A percentile compares a stretch with the other conserved stretches of the same genome.
Conservation (phyloP, 2,888 invertebrate genomes). For the Drosophila mayaguana region DNA sequence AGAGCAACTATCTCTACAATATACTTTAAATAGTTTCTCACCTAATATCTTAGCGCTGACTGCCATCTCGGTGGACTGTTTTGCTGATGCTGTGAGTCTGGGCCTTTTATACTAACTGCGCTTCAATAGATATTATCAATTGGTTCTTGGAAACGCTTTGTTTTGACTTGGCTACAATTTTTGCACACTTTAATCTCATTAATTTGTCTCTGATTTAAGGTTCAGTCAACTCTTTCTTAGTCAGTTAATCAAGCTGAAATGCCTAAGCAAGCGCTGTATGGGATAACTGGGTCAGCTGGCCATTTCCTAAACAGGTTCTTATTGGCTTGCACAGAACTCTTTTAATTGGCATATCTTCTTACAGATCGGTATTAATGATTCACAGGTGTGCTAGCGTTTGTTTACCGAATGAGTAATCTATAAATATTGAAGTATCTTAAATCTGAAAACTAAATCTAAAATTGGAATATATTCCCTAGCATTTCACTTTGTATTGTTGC, state of each 20-base stretch:
- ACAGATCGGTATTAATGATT: slow-evolving; percentile 31
- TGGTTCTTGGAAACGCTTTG: slow-evolving; percentile 47
- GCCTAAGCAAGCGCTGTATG: slow-evolving; percentile 14
- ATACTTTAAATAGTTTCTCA: slow-evolving; percentile 11
- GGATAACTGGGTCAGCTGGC: slow-evolving; percentile 56
- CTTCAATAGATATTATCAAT: slow-evolving; percentile 43
- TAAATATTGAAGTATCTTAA: background rate
- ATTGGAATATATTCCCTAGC: too few relatives aligned
- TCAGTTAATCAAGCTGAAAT: slow-evolving; percentile 47
- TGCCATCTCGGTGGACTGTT: slow-evolving; percentile 56
- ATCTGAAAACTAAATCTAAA: too few relatives aligned
- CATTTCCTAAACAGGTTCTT: slow-evolving; percentile 42
- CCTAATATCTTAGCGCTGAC: slow-evolving; percentile 47
- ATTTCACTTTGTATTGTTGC: background rate
- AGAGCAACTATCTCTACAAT: too few relatives aligned
- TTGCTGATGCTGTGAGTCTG: background rate
- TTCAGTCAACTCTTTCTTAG: slow-evolving; percentile 55
- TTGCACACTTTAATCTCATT: slow-evolving; percentile 18
- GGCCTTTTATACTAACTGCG: slow-evolving; percentile 55
- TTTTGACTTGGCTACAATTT: slow-evolving; percentile 4
- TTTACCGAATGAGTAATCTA: background rate
- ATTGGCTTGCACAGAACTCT: slow-evolving; percentile 1
- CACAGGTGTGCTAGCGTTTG: slow-evolving; percentile 19
- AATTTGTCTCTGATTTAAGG: slow-evolving; percentile 19
- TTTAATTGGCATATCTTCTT: slow-evolving; percentile 22